Percentiles rank a stretch among this genome's conserved stretches.
Evolutionary conservation across 2,888 invertebrate species (phyloP).

Genomic region (Colostygia pectinataria): DNA sequence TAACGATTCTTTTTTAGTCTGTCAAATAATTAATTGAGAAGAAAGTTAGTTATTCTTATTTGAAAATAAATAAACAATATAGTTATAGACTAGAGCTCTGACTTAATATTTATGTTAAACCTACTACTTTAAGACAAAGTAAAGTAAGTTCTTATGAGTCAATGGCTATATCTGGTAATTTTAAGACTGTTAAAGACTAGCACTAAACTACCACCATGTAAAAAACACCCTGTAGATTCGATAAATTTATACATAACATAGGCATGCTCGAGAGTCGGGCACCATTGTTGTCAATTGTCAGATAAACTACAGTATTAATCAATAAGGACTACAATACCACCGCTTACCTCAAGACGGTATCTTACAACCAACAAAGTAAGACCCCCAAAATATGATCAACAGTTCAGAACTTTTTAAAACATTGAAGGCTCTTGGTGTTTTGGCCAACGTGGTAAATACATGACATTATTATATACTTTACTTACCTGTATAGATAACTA

Average conservation of each 20-base stretch:
- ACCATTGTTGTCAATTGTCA: slow-evolving; percentile 79
- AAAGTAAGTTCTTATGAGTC: no score
- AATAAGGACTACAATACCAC: slow-evolving; percentile 72
- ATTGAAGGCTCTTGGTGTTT: not conserved
- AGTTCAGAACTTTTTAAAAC: not conserved
- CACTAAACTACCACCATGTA: slow-evolving; percentile 15
- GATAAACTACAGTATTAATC: slow-evolving; percentile 80
- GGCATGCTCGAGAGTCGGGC: slow-evolving; percentile 72
- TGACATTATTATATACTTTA: no score
- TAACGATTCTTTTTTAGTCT: no score
- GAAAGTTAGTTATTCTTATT: no score
- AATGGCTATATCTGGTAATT: no score
- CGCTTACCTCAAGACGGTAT: slow-evolving; percentile 67
- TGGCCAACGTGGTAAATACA: not conserved
- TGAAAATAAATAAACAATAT: no score
- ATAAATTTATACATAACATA: slow-evolving; percentile 57
- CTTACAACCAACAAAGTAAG: slow-evolving; percentile 47
- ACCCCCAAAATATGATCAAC: slow-evolving; percentile 35
- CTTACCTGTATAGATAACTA: no score
- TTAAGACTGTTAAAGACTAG: no score
- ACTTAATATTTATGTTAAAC: no score
- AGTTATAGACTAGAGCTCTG: no score
- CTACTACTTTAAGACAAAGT: no score
- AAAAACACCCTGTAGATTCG: slow-evolving; percentile 62
- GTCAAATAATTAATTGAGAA: no score